Conservation (phyloP, 2,888 invertebrate species). For the Dasypolia templi region DNA sequence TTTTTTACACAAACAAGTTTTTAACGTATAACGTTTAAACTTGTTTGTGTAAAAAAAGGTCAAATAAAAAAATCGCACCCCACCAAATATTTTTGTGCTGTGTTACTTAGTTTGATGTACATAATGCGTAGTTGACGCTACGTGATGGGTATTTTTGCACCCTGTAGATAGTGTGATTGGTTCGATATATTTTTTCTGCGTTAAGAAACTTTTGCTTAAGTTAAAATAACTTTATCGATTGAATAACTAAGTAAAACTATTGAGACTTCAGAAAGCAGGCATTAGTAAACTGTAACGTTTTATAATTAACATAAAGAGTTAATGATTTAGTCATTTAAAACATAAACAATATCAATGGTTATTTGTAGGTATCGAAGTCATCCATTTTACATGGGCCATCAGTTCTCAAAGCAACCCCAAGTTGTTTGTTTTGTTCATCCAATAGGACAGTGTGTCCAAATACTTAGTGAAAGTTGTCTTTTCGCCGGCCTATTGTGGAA, state of each 20-base stretch:
- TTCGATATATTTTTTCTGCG: not conserved
- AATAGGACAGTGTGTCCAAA: slow-evolving; percentile 63
- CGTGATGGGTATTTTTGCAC: too few species aligned
- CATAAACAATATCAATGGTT: not conserved
- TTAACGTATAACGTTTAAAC: too few species aligned
- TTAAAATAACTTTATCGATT: not conserved
- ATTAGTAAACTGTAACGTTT: not conserved
- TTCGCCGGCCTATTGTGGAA: slow-evolving; percentile 80
- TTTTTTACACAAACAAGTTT: too few species aligned
- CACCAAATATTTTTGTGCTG: too few species aligned
- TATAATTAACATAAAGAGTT: not conserved
- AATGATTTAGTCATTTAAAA: not conserved
- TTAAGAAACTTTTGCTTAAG: not conserved
- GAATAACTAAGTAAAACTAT: not conserved
- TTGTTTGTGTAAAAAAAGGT: too few species aligned
- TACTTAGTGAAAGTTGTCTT: slow-evolving; percentile 81
- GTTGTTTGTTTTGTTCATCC: slow-evolving; percentile 11
- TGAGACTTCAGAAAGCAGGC: not conserved
- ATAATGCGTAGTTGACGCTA: too few species aligned
- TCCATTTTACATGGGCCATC: not conserved
- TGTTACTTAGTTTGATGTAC: too few species aligned
- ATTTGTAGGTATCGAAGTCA: not conserved
- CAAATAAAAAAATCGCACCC: too few species aligned
- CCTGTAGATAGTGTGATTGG: not conserved
- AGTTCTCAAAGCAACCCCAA: not conserved